These are phyloP conservation scores for Amblyraja radiata DNA, from an alignment of 2,797 vertebrate species.

Conservation along the genomic window DNA sequence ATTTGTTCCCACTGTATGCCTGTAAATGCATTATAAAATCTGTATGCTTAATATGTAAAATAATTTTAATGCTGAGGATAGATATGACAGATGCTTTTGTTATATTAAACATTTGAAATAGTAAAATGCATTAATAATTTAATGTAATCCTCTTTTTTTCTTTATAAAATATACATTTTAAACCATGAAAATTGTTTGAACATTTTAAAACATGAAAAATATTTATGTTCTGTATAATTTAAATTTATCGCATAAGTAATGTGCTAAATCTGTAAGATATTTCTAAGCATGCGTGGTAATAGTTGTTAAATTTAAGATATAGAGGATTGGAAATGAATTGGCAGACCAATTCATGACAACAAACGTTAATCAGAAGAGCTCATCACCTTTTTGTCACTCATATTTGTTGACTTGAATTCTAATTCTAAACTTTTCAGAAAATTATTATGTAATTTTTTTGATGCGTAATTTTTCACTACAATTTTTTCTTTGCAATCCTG, in stretches of 20 bases:
- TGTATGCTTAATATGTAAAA: slow-evolving; percentile 49
- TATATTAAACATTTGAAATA: neutral
- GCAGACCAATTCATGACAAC: neutral
- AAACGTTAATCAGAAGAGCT: neutral
- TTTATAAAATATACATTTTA: neutral
- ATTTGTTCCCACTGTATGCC: slow-evolving; percentile 51
- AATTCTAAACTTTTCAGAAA: neutral
- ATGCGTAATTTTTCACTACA: neutral
- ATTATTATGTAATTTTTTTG: neutral
- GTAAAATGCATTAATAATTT: neutral
- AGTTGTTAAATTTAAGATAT: neutral
- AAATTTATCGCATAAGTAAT: neutral
- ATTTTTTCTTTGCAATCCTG: neutral
- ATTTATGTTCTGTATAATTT: neutral
- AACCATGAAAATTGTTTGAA: neutral
- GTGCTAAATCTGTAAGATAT: neutral
- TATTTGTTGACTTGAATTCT: neutral
- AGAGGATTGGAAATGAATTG: neutral
- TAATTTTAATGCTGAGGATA: slow-evolving; percentile 43
- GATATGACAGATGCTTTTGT: neutral
- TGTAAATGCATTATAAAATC: slow-evolving; percentile 50
- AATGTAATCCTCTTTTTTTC: neutral
- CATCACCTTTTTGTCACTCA: neutral
- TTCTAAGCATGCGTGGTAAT: neutral
- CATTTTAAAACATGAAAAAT: neutral